These are phyloP conservation scores for Thymelicus acteon DNA, from an alignment of 2,888 invertebrate species.

Conservation along the genomic window DNA sequence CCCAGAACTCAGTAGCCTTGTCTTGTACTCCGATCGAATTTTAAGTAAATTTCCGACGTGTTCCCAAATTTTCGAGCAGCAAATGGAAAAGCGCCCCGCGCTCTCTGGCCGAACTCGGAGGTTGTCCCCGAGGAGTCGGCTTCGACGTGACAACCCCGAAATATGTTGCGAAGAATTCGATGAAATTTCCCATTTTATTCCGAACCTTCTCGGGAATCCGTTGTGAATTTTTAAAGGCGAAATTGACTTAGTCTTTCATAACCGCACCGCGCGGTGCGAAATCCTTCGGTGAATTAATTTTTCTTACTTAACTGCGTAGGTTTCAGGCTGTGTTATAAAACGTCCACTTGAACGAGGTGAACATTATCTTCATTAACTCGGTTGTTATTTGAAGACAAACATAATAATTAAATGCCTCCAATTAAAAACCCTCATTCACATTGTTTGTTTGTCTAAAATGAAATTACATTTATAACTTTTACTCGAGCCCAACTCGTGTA, in stretches of 20 bases:
- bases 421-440: too few relatives aligned
- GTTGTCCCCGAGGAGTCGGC: slow-evolving; percentile 49
- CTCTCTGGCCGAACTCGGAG: slow-evolving; percentile 63
- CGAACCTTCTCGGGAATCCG: slow-evolving; percentile 39
- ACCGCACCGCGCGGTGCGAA: background rate
- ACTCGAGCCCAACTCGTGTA: too few relatives aligned
- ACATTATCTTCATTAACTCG: too few relatives aligned
- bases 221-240: slow-evolving; percentile 49
- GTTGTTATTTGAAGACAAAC: too few relatives aligned
- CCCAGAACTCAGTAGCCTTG: background rate
- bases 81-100: slow-evolving; percentile 56
- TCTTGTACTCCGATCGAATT: slow-evolving; percentile 9
- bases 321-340: background rate
- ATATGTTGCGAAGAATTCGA: slow-evolving; percentile 50
- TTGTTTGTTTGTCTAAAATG: too few relatives aligned
- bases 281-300: background rate
- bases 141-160: slow-evolving; percentile 56
- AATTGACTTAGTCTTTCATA: slow-evolving; percentile 40
- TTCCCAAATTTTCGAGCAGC: slow-evolving; percentile 33
- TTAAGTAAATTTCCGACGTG: slow-evolving; percentile 9
- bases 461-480: too few relatives aligned
- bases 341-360: background rate
- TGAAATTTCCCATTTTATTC: slow-evolving; percentile 49
- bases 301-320: background rate
- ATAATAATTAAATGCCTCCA: too few relatives aligned